These are phyloP conservation scores for Dasypus novemcinctus DNA, from an alignment of 2,113 vertebrate genomes.

Conservation along the genomic window DNA sequence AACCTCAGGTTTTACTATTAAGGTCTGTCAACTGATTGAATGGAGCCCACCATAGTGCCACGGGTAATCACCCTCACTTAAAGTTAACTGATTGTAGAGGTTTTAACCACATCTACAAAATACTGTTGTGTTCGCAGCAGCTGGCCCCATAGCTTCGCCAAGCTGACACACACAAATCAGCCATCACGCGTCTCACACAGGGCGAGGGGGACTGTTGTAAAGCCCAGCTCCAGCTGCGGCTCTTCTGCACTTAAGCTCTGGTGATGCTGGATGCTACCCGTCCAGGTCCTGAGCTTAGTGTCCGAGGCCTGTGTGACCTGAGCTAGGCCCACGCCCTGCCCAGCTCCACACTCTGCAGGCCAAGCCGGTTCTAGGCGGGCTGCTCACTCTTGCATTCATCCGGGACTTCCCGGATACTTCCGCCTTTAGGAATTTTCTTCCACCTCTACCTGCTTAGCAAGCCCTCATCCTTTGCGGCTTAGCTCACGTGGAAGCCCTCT, in stretches of 20 bases:
- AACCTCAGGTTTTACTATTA: too few species aligned
- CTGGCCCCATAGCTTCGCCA: too few species aligned
- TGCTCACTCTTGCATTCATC: neutral
- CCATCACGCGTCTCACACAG: neutral
- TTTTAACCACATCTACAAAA: too few species aligned
- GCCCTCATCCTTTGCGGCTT: neutral
- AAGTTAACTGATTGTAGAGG: too few species aligned
- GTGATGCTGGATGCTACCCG: neutral
- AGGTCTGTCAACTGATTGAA: too few species aligned
- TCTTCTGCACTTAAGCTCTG: neutral
- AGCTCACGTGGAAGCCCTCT: neutral
- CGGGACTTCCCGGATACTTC: neutral
- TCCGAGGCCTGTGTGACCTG: neutral
- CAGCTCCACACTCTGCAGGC: neutral
- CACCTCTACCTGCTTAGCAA: neutral
- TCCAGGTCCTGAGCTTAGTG: neutral
- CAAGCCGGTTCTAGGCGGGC: neutral
- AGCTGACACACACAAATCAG: too few species aligned
- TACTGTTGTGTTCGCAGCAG: too few species aligned
- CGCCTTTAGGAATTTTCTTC: neutral
- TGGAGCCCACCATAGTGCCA: too few species aligned
- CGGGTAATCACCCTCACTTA: too few species aligned
- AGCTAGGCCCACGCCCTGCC: neutral
- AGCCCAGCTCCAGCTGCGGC: neutral
- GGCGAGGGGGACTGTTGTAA: neutral